Evolutionary conservation across 2,888 invertebrate genomes (phyloP).

Genomic region (Dorcus parallelipipedus): DNA sequence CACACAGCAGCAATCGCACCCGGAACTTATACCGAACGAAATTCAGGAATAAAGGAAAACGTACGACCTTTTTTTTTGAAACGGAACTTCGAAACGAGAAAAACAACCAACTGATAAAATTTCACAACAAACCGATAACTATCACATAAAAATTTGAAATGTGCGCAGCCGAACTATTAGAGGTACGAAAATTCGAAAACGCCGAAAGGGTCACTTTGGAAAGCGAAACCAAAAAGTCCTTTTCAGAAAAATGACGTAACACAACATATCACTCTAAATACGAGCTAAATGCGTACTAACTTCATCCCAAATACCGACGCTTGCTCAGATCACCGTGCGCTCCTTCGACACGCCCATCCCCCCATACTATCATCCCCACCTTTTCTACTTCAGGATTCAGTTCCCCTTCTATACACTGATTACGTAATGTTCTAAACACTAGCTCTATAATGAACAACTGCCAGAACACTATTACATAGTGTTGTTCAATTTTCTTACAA

Average conservation of each 20-base stretch:
- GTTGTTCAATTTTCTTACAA: too few relatives aligned
- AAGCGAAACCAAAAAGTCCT: slow-evolving; percentile 50
- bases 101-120: slow-evolving; percentile 26
- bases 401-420: slow-evolving; percentile 25
- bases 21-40: slow-evolving; percentile 9
- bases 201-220: slow-evolving; percentile 50
- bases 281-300: slow-evolving; percentile 51
- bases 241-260: slow-evolving; percentile 51
- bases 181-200: slow-evolving; percentile 30
- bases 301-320: slow-evolving; percentile 43
- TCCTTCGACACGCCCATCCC: slow-evolving; percentile 49
- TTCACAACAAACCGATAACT: slow-evolving; percentile 36
- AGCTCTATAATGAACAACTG: not conserved
- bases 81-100: slow-evolving; percentile 2
- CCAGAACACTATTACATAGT: too few relatives aligned
- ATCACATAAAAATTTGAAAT: slow-evolving; percentile 28
- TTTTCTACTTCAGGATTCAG: slow-evolving; percentile 29
- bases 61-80: slow-evolving; percentile 14
- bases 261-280: slow-evolving; percentile 52
- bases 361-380: slow-evolving; percentile 30
- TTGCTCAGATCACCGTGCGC: slow-evolving; percentile 47
- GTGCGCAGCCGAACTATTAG: slow-evolving; percentile 10
- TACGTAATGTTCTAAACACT: slow-evolving; percentile 26
- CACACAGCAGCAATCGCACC: slow-evolving; percentile 1
- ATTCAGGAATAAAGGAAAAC: slow-evolving; percentile 23